Base-by-base conservation (phyloP, 2,797 vertebrate species). In the Cuniculus paca region DNA sequence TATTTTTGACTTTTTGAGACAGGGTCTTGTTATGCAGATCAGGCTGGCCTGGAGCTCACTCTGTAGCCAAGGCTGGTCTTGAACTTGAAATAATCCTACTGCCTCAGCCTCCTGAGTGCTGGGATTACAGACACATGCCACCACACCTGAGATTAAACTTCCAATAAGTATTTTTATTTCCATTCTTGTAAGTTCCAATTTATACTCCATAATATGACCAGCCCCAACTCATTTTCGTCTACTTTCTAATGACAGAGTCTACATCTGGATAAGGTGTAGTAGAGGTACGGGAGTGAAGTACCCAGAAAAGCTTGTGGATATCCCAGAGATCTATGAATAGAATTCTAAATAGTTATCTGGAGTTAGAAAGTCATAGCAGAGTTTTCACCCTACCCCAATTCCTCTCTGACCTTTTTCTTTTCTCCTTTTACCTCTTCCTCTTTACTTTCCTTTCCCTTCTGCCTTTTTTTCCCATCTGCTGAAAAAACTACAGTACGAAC, bases 131-230 rank as follows among this genome's bases (percentile, higher is more conserved):
- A 16, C 52, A 17, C 4, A 5, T 54, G 52, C 52, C 52, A 54
- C 52, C 52, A 54, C 16, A 19, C 52, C 16, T 54, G 52, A n/a
- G n/a, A n/a, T n/a, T n/a, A n/a, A n/a, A 4, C 5, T 65, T 82
- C 84, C 52, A 91, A 28, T 84, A 85, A 70, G 42, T 96, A 45
- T 42, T 90, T 87, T 28, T 84, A 34, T 88, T 95, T 94, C 7
- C 8, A 50, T 19, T 42, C 61, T 92, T 94, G 36, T 84, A 80
- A 84, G 22, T 91, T 94, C 78, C 50, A 77, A n/a, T 90, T 60
- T 16, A 31, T 80, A 63, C 24, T 92, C 26, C 24, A 52, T 80
- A 88, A 77, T 31, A 22, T 58, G 72, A 39, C 24, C 26, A 19
- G 3, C 6, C 24, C 42, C 48, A 74, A 6, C 11, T 70, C 56